These are phyloP conservation scores for Platichthys stellatus DNA, from an alignment of 2,113 vertebrate species.

Conservation along the genomic window DNA sequence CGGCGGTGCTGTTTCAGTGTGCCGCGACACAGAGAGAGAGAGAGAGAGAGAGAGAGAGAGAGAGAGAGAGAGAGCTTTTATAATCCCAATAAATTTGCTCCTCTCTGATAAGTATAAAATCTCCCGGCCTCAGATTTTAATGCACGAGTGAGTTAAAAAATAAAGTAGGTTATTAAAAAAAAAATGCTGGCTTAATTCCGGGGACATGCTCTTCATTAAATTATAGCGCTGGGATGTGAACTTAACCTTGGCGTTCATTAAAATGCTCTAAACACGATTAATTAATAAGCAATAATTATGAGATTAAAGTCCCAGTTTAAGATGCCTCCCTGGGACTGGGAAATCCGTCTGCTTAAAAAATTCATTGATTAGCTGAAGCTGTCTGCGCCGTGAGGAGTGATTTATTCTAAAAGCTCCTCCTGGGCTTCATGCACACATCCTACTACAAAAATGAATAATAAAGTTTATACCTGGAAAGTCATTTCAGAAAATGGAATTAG, in stretches of 20 bases:
- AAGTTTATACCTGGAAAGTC: background rate
- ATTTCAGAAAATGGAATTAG: background rate
- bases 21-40: too few species aligned
- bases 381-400: background rate
- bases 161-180: constrained; percentile 58
- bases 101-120: constrained; percentile 52
- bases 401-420: constrained; percentile 31
- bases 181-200: constrained; percentile 34
- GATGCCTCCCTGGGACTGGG: constrained; percentile 21
- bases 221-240: constrained; percentile 47
- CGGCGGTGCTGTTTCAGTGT: constrained; percentile 14
- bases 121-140: constrained; percentile 47
- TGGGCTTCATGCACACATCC: background rate
- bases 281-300: constrained; percentile 70
- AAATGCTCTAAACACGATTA: constrained; percentile 59
- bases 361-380: constrained; percentile 40
- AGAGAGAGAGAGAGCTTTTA: constrained; percentile 38
- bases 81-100: constrained; percentile 61
- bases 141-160: constrained; percentile 41
- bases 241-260: constrained; percentile 69
- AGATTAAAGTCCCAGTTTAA: constrained; percentile 46
- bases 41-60: too few species aligned
- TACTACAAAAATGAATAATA: background rate
- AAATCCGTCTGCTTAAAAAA: constrained; percentile 24
- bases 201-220: constrained; percentile 50